A percentile compares a stretch with the other conserved stretches of the same genome.
phyloP scores from a whole-genome alignment of 2,113 vertebrate genomes.

The Scartelaos histophorus region DNA sequence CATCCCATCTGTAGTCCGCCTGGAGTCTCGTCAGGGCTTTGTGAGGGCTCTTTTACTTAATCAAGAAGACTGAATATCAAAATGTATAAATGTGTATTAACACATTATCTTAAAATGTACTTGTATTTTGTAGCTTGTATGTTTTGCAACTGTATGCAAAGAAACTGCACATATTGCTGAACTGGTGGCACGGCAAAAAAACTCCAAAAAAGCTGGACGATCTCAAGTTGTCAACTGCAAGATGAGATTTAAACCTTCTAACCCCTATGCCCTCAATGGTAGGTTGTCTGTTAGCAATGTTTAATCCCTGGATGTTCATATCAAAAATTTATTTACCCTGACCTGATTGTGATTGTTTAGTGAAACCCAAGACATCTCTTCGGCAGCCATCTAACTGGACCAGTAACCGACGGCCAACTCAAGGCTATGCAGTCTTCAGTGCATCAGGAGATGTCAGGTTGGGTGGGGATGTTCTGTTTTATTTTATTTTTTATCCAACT shows the following conservation, averaged over 20 bases:
- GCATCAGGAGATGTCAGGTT: slow-evolving; percentile 54
- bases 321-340: not conserved
- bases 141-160: slow-evolving; percentile 81
- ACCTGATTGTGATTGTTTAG: slow-evolving; percentile 58
- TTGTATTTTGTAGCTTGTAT: slow-evolving; percentile 74
- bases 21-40: slow-evolving; percentile 69
- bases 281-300: slow-evolving; percentile 28
- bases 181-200: slow-evolving; percentile 86
- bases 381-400: slow-evolving; percentile 77
- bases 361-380: slow-evolving; percentile 82
- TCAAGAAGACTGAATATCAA: not conserved
- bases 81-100: not conserved
- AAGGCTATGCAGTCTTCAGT: slow-evolving; percentile 40
- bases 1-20: slow-evolving; percentile 84
- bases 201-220: slow-evolving; percentile 79
- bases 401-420: slow-evolving; percentile 1
- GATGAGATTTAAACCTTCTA: slow-evolving; percentile 84
- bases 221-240: slow-evolving; percentile 84
- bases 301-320: not conserved
- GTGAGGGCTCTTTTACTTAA: slow-evolving; percentile 25
- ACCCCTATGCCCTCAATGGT: slow-evolving; percentile 81
- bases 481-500: not conserved
- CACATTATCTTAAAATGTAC: not conserved
- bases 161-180: slow-evolving; percentile 87
- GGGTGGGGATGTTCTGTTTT: slow-evolving; percentile 3